Percentiles rank a stretch among this genome's conserved stretches.
Conservation (phyloP, 2,113 vertebrate species). For the Aplodontia rufa region DNA sequence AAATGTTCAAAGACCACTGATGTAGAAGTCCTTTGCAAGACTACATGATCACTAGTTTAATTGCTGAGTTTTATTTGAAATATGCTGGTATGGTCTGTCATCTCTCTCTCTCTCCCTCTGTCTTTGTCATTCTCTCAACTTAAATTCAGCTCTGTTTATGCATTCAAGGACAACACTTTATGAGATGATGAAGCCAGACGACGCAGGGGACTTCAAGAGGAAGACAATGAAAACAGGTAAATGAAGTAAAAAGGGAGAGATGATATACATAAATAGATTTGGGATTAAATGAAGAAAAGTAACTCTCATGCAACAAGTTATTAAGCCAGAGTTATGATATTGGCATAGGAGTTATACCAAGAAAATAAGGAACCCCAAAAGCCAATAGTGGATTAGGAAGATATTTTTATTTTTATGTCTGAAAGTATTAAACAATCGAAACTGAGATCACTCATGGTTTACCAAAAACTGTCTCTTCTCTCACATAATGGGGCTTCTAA, state of each 20-base stretch:
- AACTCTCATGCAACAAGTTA: neutral
- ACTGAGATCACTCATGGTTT: neutral
- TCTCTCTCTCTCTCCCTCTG: too few relatives aligned
- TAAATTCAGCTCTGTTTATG: neutral
- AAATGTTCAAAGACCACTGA: constrained; percentile 24
- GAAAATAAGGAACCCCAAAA: neutral
- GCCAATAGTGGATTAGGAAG: neutral
- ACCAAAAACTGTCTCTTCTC: neutral
- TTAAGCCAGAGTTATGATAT: neutral
- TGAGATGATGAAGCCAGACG: neutral
- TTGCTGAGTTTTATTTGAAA: constrained; percentile 1
- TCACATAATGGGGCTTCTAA: neutral
- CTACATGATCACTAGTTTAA: neutral
- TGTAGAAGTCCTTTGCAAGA: neutral
- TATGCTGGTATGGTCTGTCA: neutral
- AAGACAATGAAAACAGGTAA: neutral
- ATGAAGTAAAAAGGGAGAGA: neutral
- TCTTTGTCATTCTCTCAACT: neutral
- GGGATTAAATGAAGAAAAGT: neutral
- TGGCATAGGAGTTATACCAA: neutral
- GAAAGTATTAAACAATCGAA: neutral
- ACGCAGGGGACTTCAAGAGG: neutral
- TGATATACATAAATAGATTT: neutral
- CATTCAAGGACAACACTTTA: neutral
- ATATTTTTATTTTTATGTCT: neutral